phyloP scores from a whole-genome alignment of 2,797 vertebrate species.

The Smutsia gigantea region DNA sequence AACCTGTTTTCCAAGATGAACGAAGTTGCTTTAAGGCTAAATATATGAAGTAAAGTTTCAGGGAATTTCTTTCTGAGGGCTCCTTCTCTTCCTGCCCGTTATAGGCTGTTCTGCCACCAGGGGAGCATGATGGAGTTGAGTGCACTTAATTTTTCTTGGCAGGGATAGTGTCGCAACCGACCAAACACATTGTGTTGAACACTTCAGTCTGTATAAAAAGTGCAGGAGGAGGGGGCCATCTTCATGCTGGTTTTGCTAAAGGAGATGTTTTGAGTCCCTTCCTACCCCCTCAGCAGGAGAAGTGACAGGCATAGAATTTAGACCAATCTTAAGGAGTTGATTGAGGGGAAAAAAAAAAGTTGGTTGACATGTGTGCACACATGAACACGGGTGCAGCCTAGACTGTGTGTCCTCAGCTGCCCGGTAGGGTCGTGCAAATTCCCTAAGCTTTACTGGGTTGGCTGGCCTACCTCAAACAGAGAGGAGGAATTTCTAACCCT shows the following conservation, averaged over 20 bases:
- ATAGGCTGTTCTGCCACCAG: slow-evolving; percentile 33
- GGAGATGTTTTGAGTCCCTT: neutral
- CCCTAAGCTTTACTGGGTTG: slow-evolving; percentile 10
- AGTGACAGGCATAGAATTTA: slow-evolving; percentile 45
- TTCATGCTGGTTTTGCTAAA: neutral
- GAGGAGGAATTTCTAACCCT: slow-evolving; percentile 40
- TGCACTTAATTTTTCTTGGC: slow-evolving; percentile 14
- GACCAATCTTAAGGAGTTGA: neutral
- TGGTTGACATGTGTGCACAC: neutral
- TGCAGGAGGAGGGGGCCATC: neutral
- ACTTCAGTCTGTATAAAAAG: neutral
- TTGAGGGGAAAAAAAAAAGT: neutral
- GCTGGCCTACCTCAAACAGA: slow-evolving; percentile 28
- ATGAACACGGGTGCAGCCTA: neutral
- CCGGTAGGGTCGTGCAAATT: neutral
- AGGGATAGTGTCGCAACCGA: slow-evolving; percentile 33
- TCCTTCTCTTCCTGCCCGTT: slow-evolving; percentile 39
- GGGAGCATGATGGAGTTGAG: neutral
- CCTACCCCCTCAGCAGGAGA: neutral
- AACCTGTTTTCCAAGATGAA: slow-evolving; percentile 77
- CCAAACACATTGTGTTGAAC: neutral
- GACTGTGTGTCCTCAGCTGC: neutral
- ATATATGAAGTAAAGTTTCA: slow-evolving; percentile 56
- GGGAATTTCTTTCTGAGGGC: slow-evolving; percentile 42
- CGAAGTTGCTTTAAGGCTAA: slow-evolving; percentile 60